Evolutionary conservation across 2,888 invertebrate species (phyloP), one percentile per base, ranked within the genome.

Genomic region (Ophion obscuratus): DNA sequence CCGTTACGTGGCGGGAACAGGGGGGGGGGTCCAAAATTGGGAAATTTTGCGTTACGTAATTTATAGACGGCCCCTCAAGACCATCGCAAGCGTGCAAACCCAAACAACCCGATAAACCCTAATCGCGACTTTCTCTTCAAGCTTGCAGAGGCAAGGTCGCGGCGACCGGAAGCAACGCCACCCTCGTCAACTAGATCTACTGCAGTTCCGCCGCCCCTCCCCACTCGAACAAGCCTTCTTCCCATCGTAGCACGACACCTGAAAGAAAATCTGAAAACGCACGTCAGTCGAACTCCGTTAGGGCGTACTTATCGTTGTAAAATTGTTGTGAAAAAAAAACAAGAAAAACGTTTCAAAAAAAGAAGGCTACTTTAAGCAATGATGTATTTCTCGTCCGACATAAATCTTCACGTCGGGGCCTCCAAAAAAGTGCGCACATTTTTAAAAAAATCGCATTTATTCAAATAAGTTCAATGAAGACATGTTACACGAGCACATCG

Each of bases 241-340:
- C 40, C 40, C 40, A 40, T 40, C 47, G 5, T 27, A 20, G 61
- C 10, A 64, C 27, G 17, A 57, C 71, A 64, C 17, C 10, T 10
- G 11, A 53, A 53, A 20, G 36, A 66, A 44, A 78, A 68, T n/a
- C 20, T 53, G 4, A 27, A 31, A 40, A 66, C 10, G 61, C 57
- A 67, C 10, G 57, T 64, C 71, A 44, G 64, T 64, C 31, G 27
- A 85, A 76, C 70, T 80, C 31, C 73, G 57, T 73, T 61, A 79
- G 82, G 40, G 64, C 71, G 83, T 85, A 79, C 82, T 85, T 85
- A 82, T 85, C 36, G 17, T 64, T 71, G 57, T 70, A 66, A 24
- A 71, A 62, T 11, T 77, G 24, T 24, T 20, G 24, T 31, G 67
- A 9, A 53, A 31, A 44, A 47, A 27, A 71, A 75, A 44, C 44